A percentile compares a stretch with the other conserved stretches of the same genome.
phyloP scores from a whole-genome alignment of 2,888 invertebrate species.

The Parthenolecanium corni region DNA sequence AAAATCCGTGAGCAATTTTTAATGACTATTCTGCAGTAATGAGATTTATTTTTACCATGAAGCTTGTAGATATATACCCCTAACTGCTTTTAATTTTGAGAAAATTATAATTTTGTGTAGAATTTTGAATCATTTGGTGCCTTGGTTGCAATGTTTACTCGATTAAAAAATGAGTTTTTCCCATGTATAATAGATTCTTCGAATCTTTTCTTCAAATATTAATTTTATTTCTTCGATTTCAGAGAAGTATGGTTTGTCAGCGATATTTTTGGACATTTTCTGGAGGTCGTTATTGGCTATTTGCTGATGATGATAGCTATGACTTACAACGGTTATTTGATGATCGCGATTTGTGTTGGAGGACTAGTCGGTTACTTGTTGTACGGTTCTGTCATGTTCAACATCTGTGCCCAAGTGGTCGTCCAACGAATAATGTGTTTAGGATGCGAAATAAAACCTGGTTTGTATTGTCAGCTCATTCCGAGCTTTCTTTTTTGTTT shows the following conservation, averaged over 20 bases:
- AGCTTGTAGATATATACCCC: too few relatives aligned
- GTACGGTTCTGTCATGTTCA: constrained; percentile 30
- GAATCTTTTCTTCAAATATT: too few relatives aligned
- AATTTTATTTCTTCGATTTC: not conserved
- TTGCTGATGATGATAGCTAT: constrained; percentile 62
- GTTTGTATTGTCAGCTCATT: not conserved
- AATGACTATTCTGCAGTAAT: too few relatives aligned
- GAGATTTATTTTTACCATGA: too few relatives aligned
- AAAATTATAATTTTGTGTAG: too few relatives aligned
- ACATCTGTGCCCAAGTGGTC: constrained; percentile 28
- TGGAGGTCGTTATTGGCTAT: constrained; percentile 44
- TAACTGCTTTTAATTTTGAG: too few relatives aligned
- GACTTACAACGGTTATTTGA: constrained; percentile 57
- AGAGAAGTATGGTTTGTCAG: constrained; percentile 21
- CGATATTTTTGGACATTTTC: constrained; percentile 21
- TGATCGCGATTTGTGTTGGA: constrained; percentile 52
- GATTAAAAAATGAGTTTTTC: too few relatives aligned
- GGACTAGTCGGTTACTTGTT: constrained; percentile 37
- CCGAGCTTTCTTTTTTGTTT: not conserved
- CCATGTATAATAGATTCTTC: too few relatives aligned
- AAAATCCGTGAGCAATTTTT: too few relatives aligned
- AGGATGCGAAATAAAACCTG: constrained; percentile 6
- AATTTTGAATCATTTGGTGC: too few relatives aligned
- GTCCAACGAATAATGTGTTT: constrained; percentile 7
- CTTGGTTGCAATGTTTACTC: too few relatives aligned